These are phyloP conservation scores for Formica exsecta DNA, from an alignment of 1,140 invertebrate genomes.

Conservation along the genomic window DNA sequence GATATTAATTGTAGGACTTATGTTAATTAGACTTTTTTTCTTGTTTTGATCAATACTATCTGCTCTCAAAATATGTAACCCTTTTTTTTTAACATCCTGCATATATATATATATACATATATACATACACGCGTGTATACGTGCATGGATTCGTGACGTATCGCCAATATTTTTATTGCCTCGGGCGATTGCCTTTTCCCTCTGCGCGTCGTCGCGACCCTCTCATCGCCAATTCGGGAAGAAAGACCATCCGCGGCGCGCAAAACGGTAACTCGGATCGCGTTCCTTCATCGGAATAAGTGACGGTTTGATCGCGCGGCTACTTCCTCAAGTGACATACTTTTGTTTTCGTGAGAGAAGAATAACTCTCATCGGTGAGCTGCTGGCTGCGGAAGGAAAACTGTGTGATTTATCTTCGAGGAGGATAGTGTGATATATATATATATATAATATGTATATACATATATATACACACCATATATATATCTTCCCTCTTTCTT, in stretches of 20 bases:
- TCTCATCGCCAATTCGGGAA: slow-evolving; percentile 1
- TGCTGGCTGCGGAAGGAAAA: background rate
- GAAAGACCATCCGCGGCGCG: slow-evolving; percentile 28
- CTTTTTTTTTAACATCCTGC: no score
- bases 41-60: no score
- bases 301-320: slow-evolving; percentile 66
- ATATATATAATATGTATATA: no score
- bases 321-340: slow-evolving; percentile 71
- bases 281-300: slow-evolving; percentile 32
- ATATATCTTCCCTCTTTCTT: no score
- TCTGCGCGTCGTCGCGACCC: background rate
- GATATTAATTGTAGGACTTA: no score
- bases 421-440: slow-evolving; percentile 10
- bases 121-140: slow-evolving; percentile 33
- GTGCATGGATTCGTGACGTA: slow-evolving; percentile 38
- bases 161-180: slow-evolving; percentile 43
- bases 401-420: background rate
- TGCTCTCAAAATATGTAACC: no score
- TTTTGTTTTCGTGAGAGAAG: slow-evolving; percentile 61
- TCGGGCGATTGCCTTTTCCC: background rate
- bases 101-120: no score
- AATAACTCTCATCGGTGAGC: slow-evolving; percentile 32
- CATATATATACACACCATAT: no score
- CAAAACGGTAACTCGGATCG: slow-evolving; percentile 29
- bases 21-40: no score